Evolutionary conservation across 2,797 vertebrate species (phyloP), one percentile per base, ranked within the genome.

Genomic region (Smutsia gigantea): DNA sequence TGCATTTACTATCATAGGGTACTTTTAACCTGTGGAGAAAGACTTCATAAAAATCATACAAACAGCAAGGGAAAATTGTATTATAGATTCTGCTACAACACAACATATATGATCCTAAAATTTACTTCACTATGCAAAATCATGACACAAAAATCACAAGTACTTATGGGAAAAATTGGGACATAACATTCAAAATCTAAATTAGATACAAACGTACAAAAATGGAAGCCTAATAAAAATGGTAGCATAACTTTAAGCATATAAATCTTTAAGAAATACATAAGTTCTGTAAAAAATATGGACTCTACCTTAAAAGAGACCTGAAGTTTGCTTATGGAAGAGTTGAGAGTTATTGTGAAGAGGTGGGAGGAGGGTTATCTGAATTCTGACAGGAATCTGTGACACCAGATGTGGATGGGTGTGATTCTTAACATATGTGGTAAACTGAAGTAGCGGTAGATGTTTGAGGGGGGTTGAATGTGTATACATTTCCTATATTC

Each of bases 1-100:
- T 81, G 7, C 17, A 66, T 78, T 23, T 95, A 69, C 23, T 55
- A 59, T 46, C n/a, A 21, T 39, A 90, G 10, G 5, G 9, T 1
- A 31, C 53, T 93, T 87, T 46, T 85, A 94, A 94, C 78, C 51
- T 84, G 11, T 53, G 63, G 42, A 27, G 7, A 53, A 31, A 13
- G 21, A 5, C 12, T 96, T 90, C 34, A 49, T 72, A 72, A 91
- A 95, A 95, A 29, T 90, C 57, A 81, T 4, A 66, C 10, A 90
- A 57, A 49, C 75, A 83, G 7, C 39, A 68, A 61, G 46, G 7
- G 12, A 12, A 72, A 83, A 77, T 55, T 63, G 10, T 79, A 42
- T 23, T n/a, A 1, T 59, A 13, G 27, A 8, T 87, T 90, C 19
- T 84, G 27, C 39, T 82, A 31, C 42, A n/a, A 42, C 2, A 42